Base-by-base conservation (phyloP, 2,888 invertebrate species). In the Lycocerus yunnanus region DNA sequence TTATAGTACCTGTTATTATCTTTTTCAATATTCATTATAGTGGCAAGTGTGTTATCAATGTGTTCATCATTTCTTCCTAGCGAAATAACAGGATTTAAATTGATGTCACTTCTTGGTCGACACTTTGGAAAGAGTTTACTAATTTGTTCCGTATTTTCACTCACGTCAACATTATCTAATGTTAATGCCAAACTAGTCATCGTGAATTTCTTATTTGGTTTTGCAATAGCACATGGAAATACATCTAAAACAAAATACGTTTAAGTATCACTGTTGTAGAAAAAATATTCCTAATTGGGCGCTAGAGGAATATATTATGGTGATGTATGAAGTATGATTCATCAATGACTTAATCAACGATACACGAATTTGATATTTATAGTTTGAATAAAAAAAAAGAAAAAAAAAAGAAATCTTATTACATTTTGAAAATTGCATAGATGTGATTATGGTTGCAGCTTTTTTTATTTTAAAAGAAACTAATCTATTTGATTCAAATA, bases 111-210 rank as follows among this genome's bases (percentile, higher is more conserved):
- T 84, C 91, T 90, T 81, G 94, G 95, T 84, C 94, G 92, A 89
- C 95, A 95, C 93, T 95, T 95, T 84, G 95, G 95, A 89, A 95
- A 95, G 84, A 95, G 90, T 87, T 93, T 91, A 85, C 94, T 94
- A 88, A 95, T 94, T 89, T 93, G 92, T 90, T 94, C 94, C 88
- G 89, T 87, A 85, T 87, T 88, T 85, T 88, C 89, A 84, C 85
- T 85, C 83, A 87, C 87, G 84, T 87, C 87, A 84, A 86, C 86
- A 85, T 87, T 87, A 85, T 87, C 87, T 84, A 86, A 83, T 77
- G 86, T 83, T 82, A 87, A 83, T 81, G 86, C 86, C 87, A 87
- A 84, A 83, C 87, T 87, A 82, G 87, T 87, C 87, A 87, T 87
- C 84, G 84, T 87, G 85, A 71, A 78, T 74, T 74, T 59, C 18